Evolutionary conservation across 2,797 vertebrate species (phyloP).

Genomic region (Eutrigla gurnardus): DNA sequence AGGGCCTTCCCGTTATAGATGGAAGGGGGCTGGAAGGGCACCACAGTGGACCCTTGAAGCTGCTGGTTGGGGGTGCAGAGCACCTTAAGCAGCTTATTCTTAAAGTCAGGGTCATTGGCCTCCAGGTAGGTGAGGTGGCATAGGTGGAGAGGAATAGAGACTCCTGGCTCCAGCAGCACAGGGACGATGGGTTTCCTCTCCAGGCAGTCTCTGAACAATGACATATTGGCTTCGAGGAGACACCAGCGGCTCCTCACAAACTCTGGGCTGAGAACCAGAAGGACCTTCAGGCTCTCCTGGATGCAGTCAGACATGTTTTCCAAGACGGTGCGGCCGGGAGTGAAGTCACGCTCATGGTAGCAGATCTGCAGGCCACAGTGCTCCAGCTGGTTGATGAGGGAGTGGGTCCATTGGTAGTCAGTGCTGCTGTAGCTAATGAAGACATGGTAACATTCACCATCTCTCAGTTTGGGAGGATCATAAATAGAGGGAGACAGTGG

Average conservation of each 20-base stretch:
- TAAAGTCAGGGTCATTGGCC: conserved; percentile 55
- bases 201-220: conserved; percentile 76
- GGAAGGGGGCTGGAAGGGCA: conserved; percentile 65
- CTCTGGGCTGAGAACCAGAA: conserved; percentile 78
- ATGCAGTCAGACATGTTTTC: conserved; percentile 79
- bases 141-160: conserved; percentile 73
- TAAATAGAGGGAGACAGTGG: background rate
- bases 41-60: conserved; percentile 55
- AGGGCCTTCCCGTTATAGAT: conserved; percentile 77
- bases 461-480: conserved; percentile 50
- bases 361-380: conserved; percentile 59
- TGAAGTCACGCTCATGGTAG: conserved; percentile 78
- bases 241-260: conserved; percentile 82
- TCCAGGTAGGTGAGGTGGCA: conserved; percentile 81
- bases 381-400: conserved; percentile 70
- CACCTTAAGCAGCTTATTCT: conserved; percentile 66
- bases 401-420: conserved; percentile 66
- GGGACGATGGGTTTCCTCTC: conserved; percentile 75
- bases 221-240: conserved; percentile 81
- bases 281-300: conserved; percentile 79
- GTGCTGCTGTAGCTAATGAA: conserved; percentile 78
- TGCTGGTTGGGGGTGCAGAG: conserved; percentile 66
- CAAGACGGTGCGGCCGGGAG: conserved; percentile 70
- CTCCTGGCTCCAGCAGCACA: conserved; percentile 69
- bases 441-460: conserved; percentile 67